A percentile compares a stretch with the other conserved stretches of the same genome.
These are phyloP conservation scores for Tethya wilhelma DNA, from an alignment of 37 sponge, comb jelly and placozoan genomes.

Conservation along the genomic window DNA sequence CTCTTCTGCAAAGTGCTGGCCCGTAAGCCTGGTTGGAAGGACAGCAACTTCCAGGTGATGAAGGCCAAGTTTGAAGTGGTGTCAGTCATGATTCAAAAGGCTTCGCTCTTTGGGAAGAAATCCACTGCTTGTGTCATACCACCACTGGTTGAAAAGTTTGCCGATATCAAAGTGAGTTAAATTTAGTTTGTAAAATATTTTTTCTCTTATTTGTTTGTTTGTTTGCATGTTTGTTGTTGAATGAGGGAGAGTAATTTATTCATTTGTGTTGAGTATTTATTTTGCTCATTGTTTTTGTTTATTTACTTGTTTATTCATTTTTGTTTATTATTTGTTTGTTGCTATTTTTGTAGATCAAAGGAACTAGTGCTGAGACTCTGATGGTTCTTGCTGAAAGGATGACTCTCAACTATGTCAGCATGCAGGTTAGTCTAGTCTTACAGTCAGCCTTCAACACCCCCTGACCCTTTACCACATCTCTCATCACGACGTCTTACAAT, in stretches of 20 bases:
- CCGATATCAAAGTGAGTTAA: constrained; percentile 73
- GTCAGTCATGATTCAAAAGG: constrained; percentile 48
- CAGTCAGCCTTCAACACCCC: no score
- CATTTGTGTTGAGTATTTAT: background rate
- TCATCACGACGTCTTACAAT: constrained; percentile 62
- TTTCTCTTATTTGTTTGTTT: no score
- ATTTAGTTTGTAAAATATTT: background rate
- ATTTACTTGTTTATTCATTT: background rate
- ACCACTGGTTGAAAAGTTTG: constrained; percentile 87
- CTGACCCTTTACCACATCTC: no score
- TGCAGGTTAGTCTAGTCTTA: constrained; percentile 57
- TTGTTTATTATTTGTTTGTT: background rate
- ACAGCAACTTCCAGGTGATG: constrained; percentile 93
- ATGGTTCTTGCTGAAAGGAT: constrained; percentile 60
- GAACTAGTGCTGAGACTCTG: constrained; percentile 59
- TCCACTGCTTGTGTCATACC: constrained; percentile 65
- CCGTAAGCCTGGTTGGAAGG: constrained; percentile 95
- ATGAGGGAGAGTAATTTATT: background rate
- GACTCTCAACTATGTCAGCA: constrained; percentile 68
- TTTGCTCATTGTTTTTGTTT: background rate
- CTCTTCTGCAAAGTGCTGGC: constrained; percentile 77
- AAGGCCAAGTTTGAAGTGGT: constrained; percentile 77
- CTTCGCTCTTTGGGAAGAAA: constrained; percentile 77
- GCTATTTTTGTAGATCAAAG: constrained; percentile 29
- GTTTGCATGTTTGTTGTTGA: no score